These are phyloP conservation scores for Mormyrus hasselquistii DNA, from an alignment of 2,797 vertebrate genomes.

Conservation along the genomic window DNA sequence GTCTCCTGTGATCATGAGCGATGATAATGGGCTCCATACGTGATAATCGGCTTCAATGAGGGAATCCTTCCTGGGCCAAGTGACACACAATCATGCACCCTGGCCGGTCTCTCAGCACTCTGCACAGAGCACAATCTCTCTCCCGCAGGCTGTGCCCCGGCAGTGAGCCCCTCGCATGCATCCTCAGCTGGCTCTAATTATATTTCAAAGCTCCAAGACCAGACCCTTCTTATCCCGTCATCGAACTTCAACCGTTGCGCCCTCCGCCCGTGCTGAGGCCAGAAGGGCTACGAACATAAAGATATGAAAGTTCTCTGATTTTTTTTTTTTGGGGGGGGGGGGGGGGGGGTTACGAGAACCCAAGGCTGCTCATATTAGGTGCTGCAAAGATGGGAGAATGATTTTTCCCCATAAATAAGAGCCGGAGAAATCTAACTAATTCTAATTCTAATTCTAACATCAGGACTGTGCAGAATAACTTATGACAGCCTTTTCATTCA, in stretches of 20 bases:
- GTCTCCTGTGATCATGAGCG: slow-evolving; percentile 39
- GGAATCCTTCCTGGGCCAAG: slow-evolving; percentile 5
- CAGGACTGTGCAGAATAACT: background rate
- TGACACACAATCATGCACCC: background rate
- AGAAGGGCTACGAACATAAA: slow-evolving; percentile 25
- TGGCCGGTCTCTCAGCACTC: background rate
- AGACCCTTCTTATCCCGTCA: slow-evolving; percentile 41
- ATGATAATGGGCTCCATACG: slow-evolving; percentile 51
- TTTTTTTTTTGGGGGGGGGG: background rate
- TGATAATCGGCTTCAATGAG: slow-evolving; percentile 39
- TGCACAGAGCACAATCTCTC: slow-evolving; percentile 24
- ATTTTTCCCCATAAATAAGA: background rate
- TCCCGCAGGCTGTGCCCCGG: slow-evolving; percentile 25
- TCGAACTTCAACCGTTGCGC: slow-evolving; percentile 26
- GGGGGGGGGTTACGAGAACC: background rate
- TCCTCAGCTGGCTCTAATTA: slow-evolving; percentile 50
- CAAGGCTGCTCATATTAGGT: background rate
- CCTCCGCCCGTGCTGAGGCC: background rate
- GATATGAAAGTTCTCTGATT: slow-evolving; percentile 9
- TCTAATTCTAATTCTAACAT: background rate
- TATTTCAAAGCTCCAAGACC: slow-evolving; percentile 40
- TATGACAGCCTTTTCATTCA: background rate
- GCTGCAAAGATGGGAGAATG: background rate
- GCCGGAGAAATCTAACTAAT: background rate
- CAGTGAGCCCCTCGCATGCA: slow-evolving; percentile 36